A percentile compares a stretch with the other conserved stretches of the same genome.
phyloP scores from a whole-genome alignment of 2,113 vertebrate genomes.

The Podarcis muralis region DNA sequence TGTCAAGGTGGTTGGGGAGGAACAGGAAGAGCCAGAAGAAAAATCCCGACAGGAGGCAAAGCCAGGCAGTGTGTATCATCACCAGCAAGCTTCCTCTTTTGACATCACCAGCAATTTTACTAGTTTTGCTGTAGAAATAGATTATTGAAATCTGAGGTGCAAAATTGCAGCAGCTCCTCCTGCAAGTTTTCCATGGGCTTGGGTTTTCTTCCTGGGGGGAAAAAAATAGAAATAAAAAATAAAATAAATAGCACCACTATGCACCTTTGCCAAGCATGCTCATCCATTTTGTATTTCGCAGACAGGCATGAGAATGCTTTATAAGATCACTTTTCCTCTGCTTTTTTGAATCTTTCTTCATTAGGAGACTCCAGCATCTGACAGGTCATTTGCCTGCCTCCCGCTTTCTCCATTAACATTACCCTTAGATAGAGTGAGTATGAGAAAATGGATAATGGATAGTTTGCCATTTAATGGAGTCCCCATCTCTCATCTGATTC shows the following conservation, averaged over 20 bases:
- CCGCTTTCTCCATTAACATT: constrained; percentile 42
- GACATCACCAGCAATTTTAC: neutral
- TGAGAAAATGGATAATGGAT: constrained; percentile 45
- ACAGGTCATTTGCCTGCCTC: constrained; percentile 61
- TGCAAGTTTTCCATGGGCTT: neutral
- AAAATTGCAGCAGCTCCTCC: neutral
- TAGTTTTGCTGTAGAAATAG: neutral
- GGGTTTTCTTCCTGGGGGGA: neutral
- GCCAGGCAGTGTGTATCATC: neutral
- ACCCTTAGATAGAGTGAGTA: neutral
- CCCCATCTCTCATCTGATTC: constrained; percentile 32
- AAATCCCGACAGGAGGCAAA: neutral
- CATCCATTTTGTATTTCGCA: neutral
- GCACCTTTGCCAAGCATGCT: constrained; percentile 1
- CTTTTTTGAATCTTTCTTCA: constrained; percentile 56
- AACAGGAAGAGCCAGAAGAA: neutral
- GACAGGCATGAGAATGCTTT: constrained; percentile 10
- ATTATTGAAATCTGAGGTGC: neutral
- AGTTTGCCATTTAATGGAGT: constrained; percentile 32
- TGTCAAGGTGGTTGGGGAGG: neutral
- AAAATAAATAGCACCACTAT: neutral
- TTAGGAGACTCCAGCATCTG: constrained; percentile 50
- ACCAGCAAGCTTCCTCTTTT: too few relatives aligned
- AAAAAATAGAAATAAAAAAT: neutral
- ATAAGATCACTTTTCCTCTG: constrained; percentile 22